phyloP scores from a whole-genome alignment of 1,140 invertebrate genomes.

The Globodera rostochiensis region DNA sequence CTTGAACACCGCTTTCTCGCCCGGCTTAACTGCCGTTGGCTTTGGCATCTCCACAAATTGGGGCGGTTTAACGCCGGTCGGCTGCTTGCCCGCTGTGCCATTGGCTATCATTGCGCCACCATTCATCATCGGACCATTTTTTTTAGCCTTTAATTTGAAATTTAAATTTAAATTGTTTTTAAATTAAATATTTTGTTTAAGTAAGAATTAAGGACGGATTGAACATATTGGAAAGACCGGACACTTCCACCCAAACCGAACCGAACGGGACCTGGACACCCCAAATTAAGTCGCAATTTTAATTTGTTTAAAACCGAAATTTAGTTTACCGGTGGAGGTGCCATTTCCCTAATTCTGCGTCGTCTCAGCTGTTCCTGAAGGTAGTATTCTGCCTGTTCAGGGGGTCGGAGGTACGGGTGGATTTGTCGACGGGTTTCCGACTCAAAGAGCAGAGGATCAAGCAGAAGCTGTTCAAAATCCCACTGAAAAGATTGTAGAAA shows the following conservation, averaged over 20 bases:
- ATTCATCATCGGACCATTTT: conserved; percentile 25
- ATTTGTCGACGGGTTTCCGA: conserved; percentile 29
- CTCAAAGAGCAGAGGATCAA: conserved; percentile 24
- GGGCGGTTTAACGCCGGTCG: conserved; percentile 44
- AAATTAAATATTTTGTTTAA: conserved; percentile 10
- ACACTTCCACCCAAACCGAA: too few species aligned
- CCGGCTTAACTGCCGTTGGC: conserved; percentile 49
- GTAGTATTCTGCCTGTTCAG: conserved; percentile 44
- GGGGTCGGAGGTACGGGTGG: conserved; percentile 39
- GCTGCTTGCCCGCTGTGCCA: conserved; percentile 4
- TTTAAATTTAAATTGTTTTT: conserved; percentile 20
- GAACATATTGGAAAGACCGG: neutral
- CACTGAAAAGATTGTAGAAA: conserved; percentile 9
- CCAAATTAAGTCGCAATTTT: too few species aligned
- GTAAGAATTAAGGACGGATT: too few species aligned
- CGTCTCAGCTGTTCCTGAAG: conserved; percentile 40
- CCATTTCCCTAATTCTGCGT: conserved; percentile 32
- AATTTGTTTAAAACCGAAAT: too few species aligned
- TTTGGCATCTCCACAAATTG: conserved; percentile 58
- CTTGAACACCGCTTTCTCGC: conserved; percentile 50
- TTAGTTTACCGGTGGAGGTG: conserved; percentile 29
- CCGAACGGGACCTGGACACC: too few species aligned
- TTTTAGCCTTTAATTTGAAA: conserved; percentile 24
- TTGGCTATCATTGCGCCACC: conserved; percentile 23
- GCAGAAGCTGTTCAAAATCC: conserved; percentile 21